These are phyloP conservation scores for Agapornis canus DNA, from an alignment of 2,797 vertebrate genomes.

Conservation along the genomic window DNA sequence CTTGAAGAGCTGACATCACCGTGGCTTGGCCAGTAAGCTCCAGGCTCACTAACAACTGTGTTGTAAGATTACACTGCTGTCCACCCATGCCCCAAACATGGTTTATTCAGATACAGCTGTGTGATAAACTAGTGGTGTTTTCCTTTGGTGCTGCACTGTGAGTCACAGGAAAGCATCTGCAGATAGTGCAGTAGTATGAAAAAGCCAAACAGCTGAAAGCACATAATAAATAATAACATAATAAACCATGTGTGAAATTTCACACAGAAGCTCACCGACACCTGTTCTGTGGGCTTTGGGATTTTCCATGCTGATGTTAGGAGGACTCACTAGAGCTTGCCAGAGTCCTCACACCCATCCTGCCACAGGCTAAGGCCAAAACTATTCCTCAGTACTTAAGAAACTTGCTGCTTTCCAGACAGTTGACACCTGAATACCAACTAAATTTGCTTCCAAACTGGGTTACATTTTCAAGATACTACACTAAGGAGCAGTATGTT, in stretches of 20 bases:
- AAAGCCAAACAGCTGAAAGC: background rate
- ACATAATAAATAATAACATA: too few species aligned
- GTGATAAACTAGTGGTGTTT: background rate
- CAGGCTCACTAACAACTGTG: background rate
- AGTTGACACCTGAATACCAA: background rate
- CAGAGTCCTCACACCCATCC: background rate
- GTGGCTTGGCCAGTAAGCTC: background rate
- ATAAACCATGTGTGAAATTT: background rate
- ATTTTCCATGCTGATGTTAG: background rate
- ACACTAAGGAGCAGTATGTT: background rate
- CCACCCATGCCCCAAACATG: background rate
- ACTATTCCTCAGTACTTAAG: background rate
- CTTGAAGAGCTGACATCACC: background rate
- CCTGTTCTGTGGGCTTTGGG: background rate
- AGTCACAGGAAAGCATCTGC: background rate
- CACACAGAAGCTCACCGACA: background rate
- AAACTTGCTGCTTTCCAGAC: background rate
- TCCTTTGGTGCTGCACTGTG: background rate
- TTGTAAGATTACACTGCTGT: background rate
- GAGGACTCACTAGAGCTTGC: background rate
- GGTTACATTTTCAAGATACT: background rate
- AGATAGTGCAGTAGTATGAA: background rate
- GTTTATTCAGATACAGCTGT: background rate
- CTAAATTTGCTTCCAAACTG: background rate
- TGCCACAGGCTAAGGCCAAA: background rate